A percentile compares a stretch with the other conserved stretches of the same genome.
phyloP scores from a whole-genome alignment of 2,113 vertebrate species.

The Alligator sinensis region DNA sequence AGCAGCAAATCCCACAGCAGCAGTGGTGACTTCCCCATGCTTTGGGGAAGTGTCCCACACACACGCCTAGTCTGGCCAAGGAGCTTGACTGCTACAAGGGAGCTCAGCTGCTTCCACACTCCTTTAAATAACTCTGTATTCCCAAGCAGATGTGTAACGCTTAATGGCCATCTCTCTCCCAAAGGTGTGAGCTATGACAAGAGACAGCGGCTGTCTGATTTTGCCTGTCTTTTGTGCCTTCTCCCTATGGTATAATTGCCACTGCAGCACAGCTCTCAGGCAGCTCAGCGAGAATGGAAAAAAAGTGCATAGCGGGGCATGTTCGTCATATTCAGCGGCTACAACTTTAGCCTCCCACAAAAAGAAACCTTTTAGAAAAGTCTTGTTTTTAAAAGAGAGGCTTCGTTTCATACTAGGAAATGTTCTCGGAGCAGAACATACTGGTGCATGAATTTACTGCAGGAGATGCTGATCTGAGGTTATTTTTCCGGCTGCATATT shows the following conservation, averaged over 20 bases:
- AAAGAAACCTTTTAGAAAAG: neutral
- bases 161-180: neutral
- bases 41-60: neutral
- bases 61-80: neutral
- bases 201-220: neutral
- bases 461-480: slow-evolving; percentile 29
- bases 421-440: neutral
- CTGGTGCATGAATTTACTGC: slow-evolving; percentile 3
- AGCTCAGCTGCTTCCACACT: neutral
- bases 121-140: neutral
- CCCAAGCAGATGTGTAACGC: neutral
- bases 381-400: neutral
- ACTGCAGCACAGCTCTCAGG: neutral
- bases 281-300: neutral
- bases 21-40: fast-evolving
- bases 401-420: neutral
- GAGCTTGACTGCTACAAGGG: neutral
- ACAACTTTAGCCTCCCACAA: neutral
- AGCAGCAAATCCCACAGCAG: neutral
- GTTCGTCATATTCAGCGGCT: neutral
- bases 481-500: neutral
- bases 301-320: neutral
- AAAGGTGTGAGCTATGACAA: fast-evolving
- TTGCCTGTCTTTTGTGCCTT: neutral
- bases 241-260: neutral